Evolutionary conservation across 2,888 invertebrate genomes (phyloP), one percentile per base, ranked within the genome.

Genomic region (Gisinianus flammeolus): DNA sequence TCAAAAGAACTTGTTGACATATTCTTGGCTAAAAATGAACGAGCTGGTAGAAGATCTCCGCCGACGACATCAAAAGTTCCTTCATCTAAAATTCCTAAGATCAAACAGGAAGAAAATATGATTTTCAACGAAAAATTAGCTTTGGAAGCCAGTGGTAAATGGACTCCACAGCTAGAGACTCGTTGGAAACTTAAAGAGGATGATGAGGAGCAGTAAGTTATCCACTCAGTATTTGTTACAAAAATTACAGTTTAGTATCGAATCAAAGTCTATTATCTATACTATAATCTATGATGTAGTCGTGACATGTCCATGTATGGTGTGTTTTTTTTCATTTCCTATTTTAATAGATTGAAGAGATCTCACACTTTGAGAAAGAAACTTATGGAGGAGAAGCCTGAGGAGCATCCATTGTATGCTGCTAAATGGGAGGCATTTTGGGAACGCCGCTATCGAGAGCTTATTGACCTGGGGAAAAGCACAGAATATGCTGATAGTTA

Each of bases 391-490:
- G 77, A 79, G 12, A 75, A 78, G 66, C 84, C 85, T 4, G 85
- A 85, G 67, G 79, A 79, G 8, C 83, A 85, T 78, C 82, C 83
- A 2, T 77, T 64, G 1, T 85, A 85, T 73, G 79, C 64, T 3
- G 78, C 79, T 35, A 83, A 85, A 64, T 85, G 85, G 85, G 70
- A 76, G 8, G 74, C 58, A 33, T 85, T 83, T 80, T 85, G 85
- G 85, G 83, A 83, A 70, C 76, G 56, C n/a, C 76, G 81, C 0
- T 83, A 81, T 76, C 76, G 77, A 44, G 83, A 85, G 80, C 64
- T 85, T 10, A 82, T 82, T 56, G 54, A 78, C 10, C 19, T 56
- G 35, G 82, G 82, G 12, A 69, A 77, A 68, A 80, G 83, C 79
- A 79, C 84, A 5, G 83, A 84, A 4, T 72, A 74, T 0, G 79